Evolutionary conservation across 2,888 invertebrate species (phyloP), one percentile per base, ranked within the genome.

Genomic region (Tipula confusa): DNA sequence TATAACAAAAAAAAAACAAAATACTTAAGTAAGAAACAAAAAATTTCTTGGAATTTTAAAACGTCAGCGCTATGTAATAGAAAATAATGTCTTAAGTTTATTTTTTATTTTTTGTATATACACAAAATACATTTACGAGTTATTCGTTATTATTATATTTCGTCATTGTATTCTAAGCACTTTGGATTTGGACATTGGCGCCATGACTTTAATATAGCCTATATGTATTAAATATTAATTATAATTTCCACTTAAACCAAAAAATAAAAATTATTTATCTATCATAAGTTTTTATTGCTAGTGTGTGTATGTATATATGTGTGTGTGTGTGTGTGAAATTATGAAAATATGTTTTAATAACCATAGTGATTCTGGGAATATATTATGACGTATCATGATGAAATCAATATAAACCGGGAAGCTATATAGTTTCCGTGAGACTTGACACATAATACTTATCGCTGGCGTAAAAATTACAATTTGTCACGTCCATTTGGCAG

Each of bases 11-110:
- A 24, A 9, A 64, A 64, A 38, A 38, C 13, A n/a, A 38, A 64
- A 64, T 24, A 64, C 43, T 43, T 43, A 24, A 64, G 24, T 64
- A 38, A 31, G 7, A 43, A 43, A 43, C 13, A 64, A 64, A 64
- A 64, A 64, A 24, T 43, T 48, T 64, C 64, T 64, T 64, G 64
- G 64, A 64, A 64, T 64, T 64, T 64, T 64, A 64, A 64, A 64
- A 64, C 64, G 64, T 64, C 64, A 64, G 64, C 64, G 24, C 64
- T 64, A 64, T 64, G 64, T 64, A 64, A 64, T 64, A 64, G 64
- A 64, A n/a, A 64, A 64, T 43, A 43, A 64, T 64, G 64, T 64
- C 64, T 64, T 24, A 13, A 64, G 9, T 7, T 24, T 64, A 24
- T 43, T 43, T 43, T 43, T 43, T 33, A 33, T 33, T 64, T 3